Conservation (phyloP, 2,797 vertebrate species). For the Allobates femoralis region DNA sequence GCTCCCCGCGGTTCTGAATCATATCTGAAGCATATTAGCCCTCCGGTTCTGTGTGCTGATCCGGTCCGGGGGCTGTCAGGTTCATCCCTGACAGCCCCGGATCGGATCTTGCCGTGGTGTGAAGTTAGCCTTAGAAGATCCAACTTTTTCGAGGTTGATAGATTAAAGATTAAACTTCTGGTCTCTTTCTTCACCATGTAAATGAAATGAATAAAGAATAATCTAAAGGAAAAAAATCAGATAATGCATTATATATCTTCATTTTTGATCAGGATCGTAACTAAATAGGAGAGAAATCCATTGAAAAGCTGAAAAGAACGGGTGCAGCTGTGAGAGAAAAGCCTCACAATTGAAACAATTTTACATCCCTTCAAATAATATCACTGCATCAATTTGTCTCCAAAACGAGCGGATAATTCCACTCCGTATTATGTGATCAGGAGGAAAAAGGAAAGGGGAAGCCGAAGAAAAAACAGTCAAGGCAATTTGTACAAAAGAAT, state of each 20-base stretch:
- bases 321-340: slow-evolving; percentile 40
- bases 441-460: slow-evolving; percentile 13
- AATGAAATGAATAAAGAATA: background rate
- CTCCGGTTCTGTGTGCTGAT: no score
- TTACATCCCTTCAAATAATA: slow-evolving; percentile 54
- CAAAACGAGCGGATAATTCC: slow-evolving; percentile 43
- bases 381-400: slow-evolving; percentile 54
- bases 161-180: background rate
- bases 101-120: no score
- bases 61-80: no score
- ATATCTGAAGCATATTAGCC: no score
- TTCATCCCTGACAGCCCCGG: no score
- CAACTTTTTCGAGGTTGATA: background rate
- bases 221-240: background rate
- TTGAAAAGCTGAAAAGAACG: slow-evolving; percentile 15
- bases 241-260: slow-evolving; percentile 13
- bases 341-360: slow-evolving; percentile 49
- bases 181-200: background rate
- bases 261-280: slow-evolving; percentile 6
- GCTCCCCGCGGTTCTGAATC: no score
- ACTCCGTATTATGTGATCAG: slow-evolving; percentile 45
- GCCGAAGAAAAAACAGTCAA: slow-evolving; percentile 21
- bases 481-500: slow-evolving; percentile 56
- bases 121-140: no score
- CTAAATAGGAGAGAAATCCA: slow-evolving; percentile 12